These are phyloP conservation scores for Leptodactylus fallax DNA, from an alignment of 2,797 vertebrate genomes.

Conservation along the genomic window DNA sequence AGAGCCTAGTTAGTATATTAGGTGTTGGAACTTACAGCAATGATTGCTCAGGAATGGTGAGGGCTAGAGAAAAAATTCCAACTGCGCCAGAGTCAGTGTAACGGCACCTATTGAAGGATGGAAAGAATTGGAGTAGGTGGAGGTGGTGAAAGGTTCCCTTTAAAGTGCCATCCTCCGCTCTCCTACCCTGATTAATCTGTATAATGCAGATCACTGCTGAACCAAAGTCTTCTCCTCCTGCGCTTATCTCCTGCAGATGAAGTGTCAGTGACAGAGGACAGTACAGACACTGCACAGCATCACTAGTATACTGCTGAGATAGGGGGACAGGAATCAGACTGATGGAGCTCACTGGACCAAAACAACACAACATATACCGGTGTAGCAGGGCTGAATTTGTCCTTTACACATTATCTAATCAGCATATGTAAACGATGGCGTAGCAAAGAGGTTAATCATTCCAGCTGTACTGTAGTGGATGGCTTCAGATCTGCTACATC, in stretches of 20 bases:
- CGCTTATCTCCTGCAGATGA: neutral
- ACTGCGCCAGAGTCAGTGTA: too few relatives aligned
- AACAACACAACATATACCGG: neutral
- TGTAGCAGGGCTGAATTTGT: neutral
- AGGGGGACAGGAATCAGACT: neutral
- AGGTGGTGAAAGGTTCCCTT: too few relatives aligned
- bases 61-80: too few relatives aligned
- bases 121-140: too few relatives aligned
- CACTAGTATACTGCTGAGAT: neutral
- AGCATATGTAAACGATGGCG: too few relatives aligned
- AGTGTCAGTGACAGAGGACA: conserved; percentile 22
- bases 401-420: too few relatives aligned
- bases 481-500: neutral
- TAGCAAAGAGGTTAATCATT: too few relatives aligned
- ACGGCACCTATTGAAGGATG: too few relatives aligned
- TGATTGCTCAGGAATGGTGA: too few relatives aligned
- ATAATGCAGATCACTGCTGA: neutral
- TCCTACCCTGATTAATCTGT: neutral
- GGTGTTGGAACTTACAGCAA: too few relatives aligned
- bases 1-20: too few relatives aligned
- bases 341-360: neutral
- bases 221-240: neutral
- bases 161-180: neutral
- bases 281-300: neutral
- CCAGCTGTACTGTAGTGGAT: too few relatives aligned